Conservation (phyloP, 1,140 invertebrate genomes). For the Zaprionus inermis region DNA sequence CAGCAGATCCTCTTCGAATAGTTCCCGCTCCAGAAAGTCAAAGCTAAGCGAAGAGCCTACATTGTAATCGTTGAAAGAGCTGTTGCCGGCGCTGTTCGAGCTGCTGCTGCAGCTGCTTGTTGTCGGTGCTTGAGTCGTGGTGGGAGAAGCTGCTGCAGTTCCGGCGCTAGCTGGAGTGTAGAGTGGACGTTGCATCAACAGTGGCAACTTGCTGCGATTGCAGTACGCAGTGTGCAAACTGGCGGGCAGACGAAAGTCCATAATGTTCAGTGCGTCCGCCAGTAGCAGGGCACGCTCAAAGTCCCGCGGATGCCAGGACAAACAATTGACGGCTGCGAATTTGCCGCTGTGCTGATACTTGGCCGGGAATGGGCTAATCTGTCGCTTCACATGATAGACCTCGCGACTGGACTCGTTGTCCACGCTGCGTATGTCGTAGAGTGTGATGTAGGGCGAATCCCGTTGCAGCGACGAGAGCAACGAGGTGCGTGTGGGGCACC, state of each 20-base stretch:
- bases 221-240: slow-evolving; percentile 71
- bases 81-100: slow-evolving; percentile 52
- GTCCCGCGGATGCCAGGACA: slow-evolving; percentile 78
- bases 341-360: slow-evolving; percentile 68
- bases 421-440: slow-evolving; percentile 78
- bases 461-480: slow-evolving; percentile 77
- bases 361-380: slow-evolving; percentile 76
- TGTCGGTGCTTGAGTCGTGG: slow-evolving; percentile 50
- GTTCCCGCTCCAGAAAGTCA: slow-evolving; percentile 61
- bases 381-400: slow-evolving; percentile 76
- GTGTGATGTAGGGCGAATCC: slow-evolving; percentile 74
- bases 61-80: slow-evolving; percentile 43
- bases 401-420: slow-evolving; percentile 70
- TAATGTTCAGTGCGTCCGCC: slow-evolving; percentile 72
- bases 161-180: slow-evolving; percentile 44
- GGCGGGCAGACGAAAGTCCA: slow-evolving; percentile 72
- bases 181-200: slow-evolving; percentile 68
- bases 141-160: slow-evolving; percentile 30
- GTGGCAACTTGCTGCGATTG: slow-evolving; percentile 75
- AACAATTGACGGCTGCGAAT: slow-evolving; percentile 50
- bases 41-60: slow-evolving; percentile 60
- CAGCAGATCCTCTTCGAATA: slow-evolving; percentile 70
- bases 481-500: slow-evolving; percentile 92
- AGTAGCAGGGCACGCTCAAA: slow-evolving; percentile 71
- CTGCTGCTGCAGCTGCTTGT: slow-evolving; percentile 62